Conservation (phyloP, 37 sponge, comb jelly and placozoan species). For the Bolinopsis microptera region DNA sequence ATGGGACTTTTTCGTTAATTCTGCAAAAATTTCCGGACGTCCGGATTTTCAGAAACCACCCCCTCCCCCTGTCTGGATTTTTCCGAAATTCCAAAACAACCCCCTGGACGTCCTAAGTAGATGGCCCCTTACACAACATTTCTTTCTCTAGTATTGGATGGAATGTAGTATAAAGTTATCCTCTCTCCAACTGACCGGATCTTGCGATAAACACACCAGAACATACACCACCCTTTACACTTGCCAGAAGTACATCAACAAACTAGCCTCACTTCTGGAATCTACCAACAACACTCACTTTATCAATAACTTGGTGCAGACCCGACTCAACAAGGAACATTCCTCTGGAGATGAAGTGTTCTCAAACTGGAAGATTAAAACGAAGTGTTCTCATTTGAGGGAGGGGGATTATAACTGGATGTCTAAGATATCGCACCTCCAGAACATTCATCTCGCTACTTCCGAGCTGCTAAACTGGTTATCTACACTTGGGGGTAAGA, state of each 20-base stretch:
- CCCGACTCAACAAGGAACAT: not conserved
- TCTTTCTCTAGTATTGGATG: no score
- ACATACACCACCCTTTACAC: not conserved
- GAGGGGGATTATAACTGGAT: slow-evolving; percentile 38
- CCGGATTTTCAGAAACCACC: no score
- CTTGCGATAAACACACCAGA: not conserved
- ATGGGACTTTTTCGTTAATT: no score
- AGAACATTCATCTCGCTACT: slow-evolving; percentile 24
- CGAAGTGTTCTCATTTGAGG: not conserved
- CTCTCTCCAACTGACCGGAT: not conserved
- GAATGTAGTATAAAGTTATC: not conserved
- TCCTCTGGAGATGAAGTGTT: not conserved
- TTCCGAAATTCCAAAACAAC: no score
- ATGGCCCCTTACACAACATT: no score
- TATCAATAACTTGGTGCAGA: not conserved
- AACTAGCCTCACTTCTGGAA: not conserved
- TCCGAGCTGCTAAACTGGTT: slow-evolving; percentile 33
- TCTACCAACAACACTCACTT: not conserved
- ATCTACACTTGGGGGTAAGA: slow-evolving; percentile 9
- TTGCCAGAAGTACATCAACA: not conserved
- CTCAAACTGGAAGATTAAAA: not conserved
- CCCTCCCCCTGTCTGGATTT: no score
- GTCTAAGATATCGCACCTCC: slow-evolving; percentile 37
- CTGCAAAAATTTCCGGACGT: no score
- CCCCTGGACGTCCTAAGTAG: no score